Percentiles rank a stretch among this genome's conserved stretches.
Conservation (phyloP, 2,888 invertebrate genomes). For the Brachyptera risi region DNA sequence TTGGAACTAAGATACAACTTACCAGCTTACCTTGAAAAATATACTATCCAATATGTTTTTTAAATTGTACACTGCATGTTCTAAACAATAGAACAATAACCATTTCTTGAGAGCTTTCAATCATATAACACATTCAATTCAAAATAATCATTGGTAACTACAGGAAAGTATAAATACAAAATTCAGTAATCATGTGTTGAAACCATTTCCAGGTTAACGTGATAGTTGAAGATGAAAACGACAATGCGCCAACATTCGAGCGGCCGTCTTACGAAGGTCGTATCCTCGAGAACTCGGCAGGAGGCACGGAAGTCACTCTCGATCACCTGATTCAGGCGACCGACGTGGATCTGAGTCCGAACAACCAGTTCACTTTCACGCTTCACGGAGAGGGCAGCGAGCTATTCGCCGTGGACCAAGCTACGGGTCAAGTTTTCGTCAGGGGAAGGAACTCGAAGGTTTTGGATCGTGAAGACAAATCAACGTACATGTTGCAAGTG, state of each 20-base stretch:
- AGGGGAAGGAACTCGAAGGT: slow-evolving; percentile 41
- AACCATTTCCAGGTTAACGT: slow-evolving; percentile 58
- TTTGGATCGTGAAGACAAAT: slow-evolving; percentile 70
- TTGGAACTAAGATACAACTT: too few species aligned
- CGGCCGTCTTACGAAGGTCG: slow-evolving; percentile 66
- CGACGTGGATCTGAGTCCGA: slow-evolving; percentile 66
- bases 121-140: too few species aligned
- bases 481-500: slow-evolving; percentile 62
- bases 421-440: slow-evolving; percentile 58
- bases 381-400: slow-evolving; percentile 73
- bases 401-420: slow-evolving; percentile 63
- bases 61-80: too few species aligned
- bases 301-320: slow-evolving; percentile 65
- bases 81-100: too few species aligned
- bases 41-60: too few species aligned
- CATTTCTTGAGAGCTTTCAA: too few species aligned
- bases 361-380: slow-evolving; percentile 64
- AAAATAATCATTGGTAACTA: too few species aligned
- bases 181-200: too few species aligned
- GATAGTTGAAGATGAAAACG: slow-evolving; percentile 80
- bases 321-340: slow-evolving; percentile 63
- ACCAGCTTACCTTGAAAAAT: too few species aligned
- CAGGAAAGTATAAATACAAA: too few species aligned
- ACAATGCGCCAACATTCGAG: slow-evolving; percentile 79
- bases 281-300: slow-evolving; percentile 71